These are phyloP conservation scores for Labia minor DNA, from an alignment of 2,888 invertebrate species.

Conservation along the genomic window DNA sequence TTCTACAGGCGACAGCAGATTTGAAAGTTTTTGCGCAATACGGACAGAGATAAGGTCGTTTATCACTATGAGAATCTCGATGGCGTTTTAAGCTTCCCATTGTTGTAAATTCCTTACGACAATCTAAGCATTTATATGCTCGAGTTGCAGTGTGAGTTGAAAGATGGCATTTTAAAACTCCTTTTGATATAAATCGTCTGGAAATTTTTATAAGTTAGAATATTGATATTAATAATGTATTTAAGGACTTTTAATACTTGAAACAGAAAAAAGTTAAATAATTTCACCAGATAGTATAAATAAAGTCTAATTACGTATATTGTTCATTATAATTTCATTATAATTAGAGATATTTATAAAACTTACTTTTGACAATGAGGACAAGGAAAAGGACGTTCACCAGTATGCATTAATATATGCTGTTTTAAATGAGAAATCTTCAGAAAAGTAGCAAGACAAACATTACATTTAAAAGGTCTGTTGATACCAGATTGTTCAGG, in stretches of 20 bases:
- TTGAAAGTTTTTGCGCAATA: constrained; percentile 50
- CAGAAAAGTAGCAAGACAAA: constrained; percentile 40
- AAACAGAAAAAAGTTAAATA: background rate
- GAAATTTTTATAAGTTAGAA: constrained; percentile 20
- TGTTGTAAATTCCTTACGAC: constrained; percentile 38
- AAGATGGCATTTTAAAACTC: constrained; percentile 45
- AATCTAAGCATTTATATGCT: constrained; percentile 39
- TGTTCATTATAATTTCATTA: no score
- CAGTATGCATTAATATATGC: constrained; percentile 34
- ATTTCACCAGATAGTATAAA: no score
- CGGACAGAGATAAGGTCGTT: constrained; percentile 46
- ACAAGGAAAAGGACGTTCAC: constrained; percentile 35
- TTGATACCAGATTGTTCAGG: background rate
- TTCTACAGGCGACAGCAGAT: constrained; percentile 47
- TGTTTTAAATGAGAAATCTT: constrained; percentile 47
- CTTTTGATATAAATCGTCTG: constrained; percentile 43
- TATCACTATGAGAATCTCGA: constrained; percentile 39
- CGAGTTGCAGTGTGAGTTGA: constrained; percentile 43
- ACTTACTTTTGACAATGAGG: constrained; percentile 24
- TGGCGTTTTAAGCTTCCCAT: constrained; percentile 45
- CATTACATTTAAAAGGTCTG: constrained; percentile 41
- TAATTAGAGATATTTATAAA: no score
- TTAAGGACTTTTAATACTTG: background rate
- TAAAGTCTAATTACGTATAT: no score
- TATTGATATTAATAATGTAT: background rate